phyloP scores from a whole-genome alignment of 2,797 vertebrate species.

The Tenualosa ilisha region DNA sequence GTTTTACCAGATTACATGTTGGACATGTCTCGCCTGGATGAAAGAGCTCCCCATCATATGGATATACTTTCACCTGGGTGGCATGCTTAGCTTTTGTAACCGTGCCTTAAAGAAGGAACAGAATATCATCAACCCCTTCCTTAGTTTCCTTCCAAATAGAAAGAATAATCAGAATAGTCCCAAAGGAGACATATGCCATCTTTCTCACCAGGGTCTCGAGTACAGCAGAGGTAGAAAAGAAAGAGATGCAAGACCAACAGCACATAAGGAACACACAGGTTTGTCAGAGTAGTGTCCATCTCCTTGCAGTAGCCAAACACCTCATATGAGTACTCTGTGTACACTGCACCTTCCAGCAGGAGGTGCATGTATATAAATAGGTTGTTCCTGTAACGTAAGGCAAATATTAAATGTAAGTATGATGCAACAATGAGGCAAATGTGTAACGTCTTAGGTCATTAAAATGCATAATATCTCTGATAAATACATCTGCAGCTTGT shows the following conservation, averaged over 20 bases:
- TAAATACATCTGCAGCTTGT: background rate
- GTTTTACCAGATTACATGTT: slow-evolving; percentile 84
- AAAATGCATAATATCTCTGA: background rate
- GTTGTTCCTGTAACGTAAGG: slow-evolving; percentile 72
- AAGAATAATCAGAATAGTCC: background rate
- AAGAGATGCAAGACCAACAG: slow-evolving; percentile 78
- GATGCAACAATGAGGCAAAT: background rate
- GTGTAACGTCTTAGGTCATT: background rate
- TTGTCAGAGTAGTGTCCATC: slow-evolving; percentile 77
- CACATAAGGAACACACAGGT: slow-evolving; percentile 84
- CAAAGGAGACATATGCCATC: background rate
- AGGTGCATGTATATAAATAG: slow-evolving; percentile 84
- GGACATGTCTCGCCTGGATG: slow-evolving; percentile 75
- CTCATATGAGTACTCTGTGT: slow-evolving; percentile 87
- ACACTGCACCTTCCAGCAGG: slow-evolving; percentile 81
- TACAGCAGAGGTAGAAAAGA: slow-evolving; percentile 85
- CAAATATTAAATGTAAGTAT: background rate
- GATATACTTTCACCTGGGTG: slow-evolving; percentile 74
- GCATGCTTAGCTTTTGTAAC: slow-evolving; percentile 80
- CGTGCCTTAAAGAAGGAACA: slow-evolving; percentile 69
- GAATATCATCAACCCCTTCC: background rate
- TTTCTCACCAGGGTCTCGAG: slow-evolving; percentile 82
- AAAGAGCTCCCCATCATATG: slow-evolving; percentile 84
- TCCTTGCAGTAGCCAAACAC: slow-evolving; percentile 86
- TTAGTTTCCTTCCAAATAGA: background rate